Base-by-base conservation (phyloP, 2,888 invertebrate species). In the Agriotes lineatus region DNA sequence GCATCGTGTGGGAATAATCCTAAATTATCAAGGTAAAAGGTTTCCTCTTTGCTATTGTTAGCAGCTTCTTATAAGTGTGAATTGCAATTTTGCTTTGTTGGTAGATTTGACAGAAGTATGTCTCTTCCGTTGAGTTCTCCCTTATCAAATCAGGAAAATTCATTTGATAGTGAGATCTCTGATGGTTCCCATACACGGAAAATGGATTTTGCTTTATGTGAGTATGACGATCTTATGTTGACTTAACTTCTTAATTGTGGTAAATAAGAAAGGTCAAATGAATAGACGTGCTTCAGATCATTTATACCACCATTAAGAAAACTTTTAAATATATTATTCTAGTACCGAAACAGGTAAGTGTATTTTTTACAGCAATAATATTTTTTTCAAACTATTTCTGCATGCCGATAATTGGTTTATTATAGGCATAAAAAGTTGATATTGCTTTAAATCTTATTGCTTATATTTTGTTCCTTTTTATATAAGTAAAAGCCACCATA, bases 191-290 rank as follows among this genome's bases (percentile, higher is more conserved):
- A 89, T 72, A 83, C 87, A 75, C 87, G 93, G 75, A 91, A 93
- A 83, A 94, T 94, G 92, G 94, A 95, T 81, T 90, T 94, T 82
- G 92, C 93, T 70, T 87, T 94, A 82, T 95, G 95, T 95, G 91
- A 94, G 94, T 81, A 71, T 68, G 60, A 42, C 67, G 64, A 56
- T 65, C 60, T 68, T 72, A 50, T 59, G 45, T 37, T 73, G 62
- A 54, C 56, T 61, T 69, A 52, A 18, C 18, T 37, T 59, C 59
- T 58, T 57, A 44, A 65, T 60, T 44, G 61, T 73, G 77, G 77
- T 76, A 75, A n/a, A n/a, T n/a, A 74, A 39, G 14, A 14, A 14
- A 39, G n/a, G n/a, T n/a, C n/a, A n/a, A n/a, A n/a, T n/a, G n/a
- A n/a, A n/a, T n/a, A n/a, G n/a, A n/a, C n/a, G n/a, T n/a, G n/a